These are phyloP conservation scores for Leucoraja erinaceus DNA, from an alignment of 2,113 vertebrate species.

Conservation along the genomic window DNA sequence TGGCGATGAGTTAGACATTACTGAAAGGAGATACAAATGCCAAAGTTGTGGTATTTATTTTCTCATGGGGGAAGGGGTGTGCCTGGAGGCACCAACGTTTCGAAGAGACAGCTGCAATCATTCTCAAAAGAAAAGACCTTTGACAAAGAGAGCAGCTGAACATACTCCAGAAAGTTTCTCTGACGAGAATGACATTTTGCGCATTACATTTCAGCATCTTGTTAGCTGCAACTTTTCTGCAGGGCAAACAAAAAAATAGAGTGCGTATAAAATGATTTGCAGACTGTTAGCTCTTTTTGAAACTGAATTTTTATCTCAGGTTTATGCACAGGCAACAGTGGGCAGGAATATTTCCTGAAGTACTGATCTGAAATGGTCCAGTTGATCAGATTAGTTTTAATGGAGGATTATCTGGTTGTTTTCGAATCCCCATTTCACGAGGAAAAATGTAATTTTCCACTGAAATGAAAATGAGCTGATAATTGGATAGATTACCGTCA, in stretches of 20 bases:
- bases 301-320: background rate
- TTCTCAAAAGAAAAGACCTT: background rate
- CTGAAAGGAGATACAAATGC: background rate
- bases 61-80: background rate
- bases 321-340: background rate
- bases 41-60: background rate
- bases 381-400: background rate
- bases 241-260: background rate
- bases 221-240: background rate
- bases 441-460: background rate
- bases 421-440: background rate
- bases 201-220: background rate
- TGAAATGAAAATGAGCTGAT: background rate
- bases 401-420: background rate
- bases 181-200: background rate
- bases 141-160: background rate
- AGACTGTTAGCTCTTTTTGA: background rate
- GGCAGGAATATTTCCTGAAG: background rate
- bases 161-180: background rate
- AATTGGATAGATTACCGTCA: background rate
- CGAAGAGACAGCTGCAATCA: background rate
- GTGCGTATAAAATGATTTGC: background rate
- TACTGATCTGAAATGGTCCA: background rate
- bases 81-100: background rate
- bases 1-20: background rate